Base-by-base conservation (phyloP, 1,140 invertebrate species). In the Megathymus violae region DNA sequence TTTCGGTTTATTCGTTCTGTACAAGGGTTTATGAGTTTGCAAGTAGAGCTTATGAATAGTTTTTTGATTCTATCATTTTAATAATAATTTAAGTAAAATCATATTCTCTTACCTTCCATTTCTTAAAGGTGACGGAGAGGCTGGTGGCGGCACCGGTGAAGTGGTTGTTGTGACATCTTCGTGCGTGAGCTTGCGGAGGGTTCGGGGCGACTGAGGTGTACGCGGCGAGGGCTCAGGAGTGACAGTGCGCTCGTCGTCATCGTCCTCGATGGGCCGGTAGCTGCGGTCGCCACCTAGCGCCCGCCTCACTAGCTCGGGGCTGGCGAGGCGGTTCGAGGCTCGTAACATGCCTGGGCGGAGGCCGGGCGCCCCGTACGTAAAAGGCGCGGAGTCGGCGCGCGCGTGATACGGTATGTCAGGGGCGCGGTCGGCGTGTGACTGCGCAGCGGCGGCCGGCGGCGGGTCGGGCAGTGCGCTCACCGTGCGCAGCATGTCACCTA, bases 401-500 rank as follows among this genome's bases (percentile, higher is more conserved):
- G 96, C 95, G 93, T 97, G 96, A 84, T 97, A 97, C 17, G 96
- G 96, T 72, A 96, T 95, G 74, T 95, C 88, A 15, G 82, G 69
- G 54, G 74, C 76, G 46, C 81, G 77, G 68, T 82, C 78, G 65
- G 81, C 71, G 66, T 72, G 67, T 71, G 85, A 88, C 72, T 89
- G 82, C 70, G n/a, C n/a, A n/a, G n/a, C n/a, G n/a, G n/a, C n/a
- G n/a, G n/a, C n/a, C n/a, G n/a, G n/a, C n/a, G n/a, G n/a, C n/a
- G n/a, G n/a, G n/a, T n/a, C n/a, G n/a, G n/a, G n/a, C n/a, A n/a
- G n/a, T n/a, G n/a, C n/a, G n/a, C n/a, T n/a, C n/a, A n/a, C n/a
- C n/a, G n/a, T n/a, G n/a, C n/a, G n/a, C n/a, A n/a, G n/a, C n/a
- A n/a, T n/a, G n/a, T n/a, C n/a, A n/a, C n/a, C n/a, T n/a, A n/a